phyloP scores from a whole-genome alignment of 2,113 vertebrate species.

The Etheostoma spectabile region DNA sequence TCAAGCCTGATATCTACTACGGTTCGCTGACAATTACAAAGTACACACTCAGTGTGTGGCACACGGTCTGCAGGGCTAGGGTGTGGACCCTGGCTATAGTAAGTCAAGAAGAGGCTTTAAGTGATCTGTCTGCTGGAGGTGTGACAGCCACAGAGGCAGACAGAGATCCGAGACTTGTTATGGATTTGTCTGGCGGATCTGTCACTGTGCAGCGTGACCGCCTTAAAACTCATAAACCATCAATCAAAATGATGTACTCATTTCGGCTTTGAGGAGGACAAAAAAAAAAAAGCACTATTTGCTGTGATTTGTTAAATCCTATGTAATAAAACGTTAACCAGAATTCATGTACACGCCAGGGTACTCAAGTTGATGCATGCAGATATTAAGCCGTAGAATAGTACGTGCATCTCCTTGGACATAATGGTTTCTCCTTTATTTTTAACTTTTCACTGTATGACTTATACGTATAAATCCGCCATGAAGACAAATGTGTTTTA shows the following conservation, averaged over 20 bases:
- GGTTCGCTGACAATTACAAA: constrained; percentile 11
- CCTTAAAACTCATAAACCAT: constrained; percentile 9
- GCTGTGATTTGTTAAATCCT: not conserved
- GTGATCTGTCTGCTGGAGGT: constrained; percentile 21
- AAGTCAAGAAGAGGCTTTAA: constrained; percentile 34
- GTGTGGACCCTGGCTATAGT: constrained; percentile 6
- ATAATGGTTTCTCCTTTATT: not conserved
- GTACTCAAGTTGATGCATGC: not conserved
- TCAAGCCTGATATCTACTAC: constrained; percentile 13
- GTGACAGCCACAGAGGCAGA: constrained; percentile 36
- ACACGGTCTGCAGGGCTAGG: not conserved
- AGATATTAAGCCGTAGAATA: not conserved
- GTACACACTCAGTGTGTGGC: not conserved
- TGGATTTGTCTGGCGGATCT: constrained; percentile 40
- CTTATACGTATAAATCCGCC: not conserved
- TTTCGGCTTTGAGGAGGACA: not conserved
- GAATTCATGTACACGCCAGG: not conserved
- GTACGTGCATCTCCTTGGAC: not conserved
- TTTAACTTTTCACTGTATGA: not conserved
- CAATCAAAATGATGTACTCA: constrained; percentile 36
- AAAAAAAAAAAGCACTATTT: not conserved
- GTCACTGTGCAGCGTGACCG: constrained; percentile 8
- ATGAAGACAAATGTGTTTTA: not conserved
- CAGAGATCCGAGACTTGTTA: constrained; percentile 39
- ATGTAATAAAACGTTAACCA: not conserved